Conservation (phyloP, 64 coral and sea anemone genomes). For the Astreopora myriophthalma region DNA sequence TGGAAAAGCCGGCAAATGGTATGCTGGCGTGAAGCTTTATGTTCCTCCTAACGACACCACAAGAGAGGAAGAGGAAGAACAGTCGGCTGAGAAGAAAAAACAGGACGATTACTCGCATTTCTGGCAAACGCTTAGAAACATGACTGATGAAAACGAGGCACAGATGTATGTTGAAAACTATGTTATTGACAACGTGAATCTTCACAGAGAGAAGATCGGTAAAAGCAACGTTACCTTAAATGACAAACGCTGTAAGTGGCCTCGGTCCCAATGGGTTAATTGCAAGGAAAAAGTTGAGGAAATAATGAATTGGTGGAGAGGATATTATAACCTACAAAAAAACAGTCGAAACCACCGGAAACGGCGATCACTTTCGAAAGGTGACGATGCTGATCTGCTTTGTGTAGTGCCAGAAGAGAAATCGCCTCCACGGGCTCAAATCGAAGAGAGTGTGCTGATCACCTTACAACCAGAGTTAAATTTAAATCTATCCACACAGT, state of each 20-base stretch:
- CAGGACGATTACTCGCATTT: too few species aligned
- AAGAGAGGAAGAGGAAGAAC: not conserved
- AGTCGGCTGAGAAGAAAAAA: not conserved
- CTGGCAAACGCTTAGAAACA: not conserved
- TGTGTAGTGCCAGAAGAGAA: not conserved
- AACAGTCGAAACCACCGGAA: not conserved
- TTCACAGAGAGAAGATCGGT: too few species aligned
- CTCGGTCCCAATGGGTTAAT: not conserved
- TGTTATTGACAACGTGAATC: too few species aligned
- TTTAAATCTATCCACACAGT: not conserved
- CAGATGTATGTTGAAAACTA: too few species aligned
- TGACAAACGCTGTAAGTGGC: not conserved
- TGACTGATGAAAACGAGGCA: not conserved
- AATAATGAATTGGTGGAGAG: not conserved
- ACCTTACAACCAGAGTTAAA: not conserved
- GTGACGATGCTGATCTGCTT: not conserved
- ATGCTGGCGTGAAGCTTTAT: not conserved
- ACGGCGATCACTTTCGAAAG: not conserved
- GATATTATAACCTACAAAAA: not conserved
- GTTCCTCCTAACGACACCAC: not conserved
- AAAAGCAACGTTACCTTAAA: too few species aligned
- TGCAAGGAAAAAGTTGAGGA: not conserved
- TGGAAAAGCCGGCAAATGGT: constrained; percentile 2
- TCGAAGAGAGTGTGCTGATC: not conserved
- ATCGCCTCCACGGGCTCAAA: not conserved